Percentiles rank a stretch among this genome's conserved stretches.
These are phyloP conservation scores for Psephotus haematonotus DNA, from an alignment of 2,113 vertebrate genomes.

Conservation along the genomic window DNA sequence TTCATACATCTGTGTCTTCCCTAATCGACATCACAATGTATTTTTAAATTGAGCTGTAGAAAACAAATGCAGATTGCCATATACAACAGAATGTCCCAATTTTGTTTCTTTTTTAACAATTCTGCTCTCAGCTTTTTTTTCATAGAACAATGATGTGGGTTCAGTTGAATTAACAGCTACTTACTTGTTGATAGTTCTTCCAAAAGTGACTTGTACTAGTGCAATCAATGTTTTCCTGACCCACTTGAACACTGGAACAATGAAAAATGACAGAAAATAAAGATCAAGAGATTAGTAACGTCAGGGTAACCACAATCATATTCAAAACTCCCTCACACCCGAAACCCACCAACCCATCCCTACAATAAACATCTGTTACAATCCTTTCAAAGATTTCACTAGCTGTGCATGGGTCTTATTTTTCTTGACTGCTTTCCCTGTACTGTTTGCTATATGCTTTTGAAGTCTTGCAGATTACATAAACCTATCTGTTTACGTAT, in stretches of 20 bases:
- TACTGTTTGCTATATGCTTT: not conserved
- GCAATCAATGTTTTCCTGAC: slow-evolving; percentile 98
- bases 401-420: not conserved
- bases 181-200: slow-evolving; percentile 99
- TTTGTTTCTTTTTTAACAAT: not conserved
- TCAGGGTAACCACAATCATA: accelerated
- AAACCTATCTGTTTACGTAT: not conserved
- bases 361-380: not conserved
- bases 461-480: not conserved
- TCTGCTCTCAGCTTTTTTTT: not conserved
- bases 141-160: not conserved
- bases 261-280: slow-evolving; percentile 39
- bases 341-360: not conserved
- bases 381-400: not conserved
- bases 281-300: not conserved
- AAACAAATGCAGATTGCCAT: not conserved
- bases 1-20: not conserved
- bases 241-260: slow-evolving; percentile 96
- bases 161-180: slow-evolving; percentile 51
- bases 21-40: not conserved
- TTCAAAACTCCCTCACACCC: not conserved
- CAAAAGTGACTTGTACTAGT: slow-evolving; percentile 99
- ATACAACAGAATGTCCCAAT: not conserved
- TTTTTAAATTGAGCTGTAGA: not conserved
- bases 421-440: not conserved